Conservation (phyloP, 2,888 invertebrate species). For the Tiphia femorata region DNA sequence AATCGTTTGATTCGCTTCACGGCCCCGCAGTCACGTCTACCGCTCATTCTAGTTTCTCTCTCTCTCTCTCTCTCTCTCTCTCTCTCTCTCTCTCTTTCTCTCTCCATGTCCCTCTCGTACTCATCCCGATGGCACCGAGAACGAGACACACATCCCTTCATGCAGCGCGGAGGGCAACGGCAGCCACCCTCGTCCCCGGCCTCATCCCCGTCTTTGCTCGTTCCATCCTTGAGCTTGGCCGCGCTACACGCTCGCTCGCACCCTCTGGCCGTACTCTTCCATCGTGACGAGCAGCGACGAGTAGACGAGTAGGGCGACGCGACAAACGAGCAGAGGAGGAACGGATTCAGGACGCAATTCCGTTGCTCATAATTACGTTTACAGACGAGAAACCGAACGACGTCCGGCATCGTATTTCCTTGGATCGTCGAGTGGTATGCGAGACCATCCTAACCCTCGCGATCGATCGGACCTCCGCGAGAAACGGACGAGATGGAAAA, state of each 20-base stretch:
- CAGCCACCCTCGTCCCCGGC: conserved; percentile 15
- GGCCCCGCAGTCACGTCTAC: conserved; percentile 55
- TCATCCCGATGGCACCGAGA: conserved; percentile 24
- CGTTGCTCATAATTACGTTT: neutral
- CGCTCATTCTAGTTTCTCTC: conserved; percentile 40
- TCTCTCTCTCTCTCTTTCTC: conserved; percentile 3
- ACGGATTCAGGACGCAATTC: neutral
- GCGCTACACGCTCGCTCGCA: neutral
- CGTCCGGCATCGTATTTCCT: neutral
- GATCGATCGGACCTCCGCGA: neutral
- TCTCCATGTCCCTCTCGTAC: no score
- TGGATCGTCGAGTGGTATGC: no score
- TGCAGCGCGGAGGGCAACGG: no score
- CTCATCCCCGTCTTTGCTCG: neutral
- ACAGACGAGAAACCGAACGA: neutral
- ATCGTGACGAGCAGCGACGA: neutral
- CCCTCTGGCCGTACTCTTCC: neutral
- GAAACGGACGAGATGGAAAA: neutral
- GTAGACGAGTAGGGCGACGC: neutral
- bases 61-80: neutral
- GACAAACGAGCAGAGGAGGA: neutral
- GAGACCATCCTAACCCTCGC: no score
- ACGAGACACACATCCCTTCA: conserved; percentile 20
- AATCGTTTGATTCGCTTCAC: conserved; percentile 65
- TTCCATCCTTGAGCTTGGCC: neutral